Evolutionary conservation across 2,888 invertebrate genomes (phyloP).

Genomic region (Phania funesta): DNA sequence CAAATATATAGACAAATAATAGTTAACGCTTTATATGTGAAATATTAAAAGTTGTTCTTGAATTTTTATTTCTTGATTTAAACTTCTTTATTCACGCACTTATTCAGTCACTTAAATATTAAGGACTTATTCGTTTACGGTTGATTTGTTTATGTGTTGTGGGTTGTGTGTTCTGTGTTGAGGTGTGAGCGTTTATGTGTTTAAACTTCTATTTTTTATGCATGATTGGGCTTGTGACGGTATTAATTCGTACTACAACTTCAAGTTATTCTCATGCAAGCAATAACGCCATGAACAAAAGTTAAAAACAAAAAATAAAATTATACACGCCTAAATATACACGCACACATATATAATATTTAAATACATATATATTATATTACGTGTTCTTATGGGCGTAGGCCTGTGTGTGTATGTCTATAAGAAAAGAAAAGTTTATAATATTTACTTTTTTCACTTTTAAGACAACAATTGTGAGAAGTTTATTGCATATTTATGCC

Average conservation of each 20-base stretch:
- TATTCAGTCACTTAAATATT: slow-evolving; percentile 27
- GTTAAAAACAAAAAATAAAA: slow-evolving; percentile 18
- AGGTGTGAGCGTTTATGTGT: neutral
- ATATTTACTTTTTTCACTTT: slow-evolving; percentile 10
- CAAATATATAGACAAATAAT: neutral
- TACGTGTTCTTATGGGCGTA: neutral
- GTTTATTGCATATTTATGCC: slow-evolving; percentile 66
- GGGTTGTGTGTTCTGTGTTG: neutral
- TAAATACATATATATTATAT: neutral
- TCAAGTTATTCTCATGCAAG: slow-evolving; percentile 47
- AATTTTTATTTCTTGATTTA: neutral
- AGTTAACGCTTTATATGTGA: neutral
- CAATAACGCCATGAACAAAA: slow-evolving; percentile 50
- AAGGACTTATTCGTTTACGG: slow-evolving; percentile 39
- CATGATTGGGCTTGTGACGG: neutral
- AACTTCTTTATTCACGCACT: slow-evolving; percentile 26
- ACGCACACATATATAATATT: neutral
- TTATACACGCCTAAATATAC: neutral
- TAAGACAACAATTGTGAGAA: slow-evolving; percentile 61
- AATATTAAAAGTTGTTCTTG: slow-evolving; percentile 42
- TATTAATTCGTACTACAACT: slow-evolving; percentile 53
- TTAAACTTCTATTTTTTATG: neutral
- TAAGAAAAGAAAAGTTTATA: slow-evolving; percentile 29
- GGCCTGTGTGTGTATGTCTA: neutral
- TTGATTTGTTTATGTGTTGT: slow-evolving; percentile 15